These are phyloP conservation scores for Chrysopilus asiliformis DNA, from an alignment of 2,888 invertebrate genomes.

Conservation along the genomic window DNA sequence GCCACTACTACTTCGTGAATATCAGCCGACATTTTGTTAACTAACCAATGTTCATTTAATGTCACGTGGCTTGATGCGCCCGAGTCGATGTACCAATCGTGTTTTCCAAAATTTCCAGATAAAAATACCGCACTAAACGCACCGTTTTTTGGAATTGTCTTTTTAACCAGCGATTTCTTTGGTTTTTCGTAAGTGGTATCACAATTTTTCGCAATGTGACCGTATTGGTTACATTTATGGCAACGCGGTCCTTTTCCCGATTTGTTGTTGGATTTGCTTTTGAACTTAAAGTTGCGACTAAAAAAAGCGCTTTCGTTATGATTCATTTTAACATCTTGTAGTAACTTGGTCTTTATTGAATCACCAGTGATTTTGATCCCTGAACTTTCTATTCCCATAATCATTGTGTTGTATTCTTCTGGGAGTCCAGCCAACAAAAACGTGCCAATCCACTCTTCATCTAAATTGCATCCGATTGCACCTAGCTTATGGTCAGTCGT, in stretches of 20 bases:
- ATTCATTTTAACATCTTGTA: neutral
- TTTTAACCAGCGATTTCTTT: too few relatives aligned
- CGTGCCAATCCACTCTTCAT: conserved; percentile 20
- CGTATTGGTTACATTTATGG: neutral
- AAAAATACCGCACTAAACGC: neutral
- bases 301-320: conserved; percentile 1
- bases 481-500: conserved; percentile 21
- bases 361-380: conserved; percentile 19
- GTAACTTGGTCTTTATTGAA: conserved; percentile 19
- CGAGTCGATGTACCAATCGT: conserved; percentile 14
- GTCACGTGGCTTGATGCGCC: conserved; percentile 17
- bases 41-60: conserved; percentile 12
- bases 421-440: conserved; percentile 21
- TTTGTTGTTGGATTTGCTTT: neutral
- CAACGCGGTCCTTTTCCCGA: neutral
- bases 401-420: conserved; percentile 21
- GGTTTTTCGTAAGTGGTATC: neutral
- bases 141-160: neutral
- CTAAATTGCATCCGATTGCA: conserved; percentile 15
- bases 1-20: conserved; percentile 9
- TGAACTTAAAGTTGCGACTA: neutral
- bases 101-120: conserved; percentile 3
- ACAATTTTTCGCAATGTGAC: neutral
- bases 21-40: conserved; percentile 6
- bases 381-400: conserved; percentile 17